Conservation (phyloP, 2,113 vertebrate species). For the Carassius carassius region DNA sequence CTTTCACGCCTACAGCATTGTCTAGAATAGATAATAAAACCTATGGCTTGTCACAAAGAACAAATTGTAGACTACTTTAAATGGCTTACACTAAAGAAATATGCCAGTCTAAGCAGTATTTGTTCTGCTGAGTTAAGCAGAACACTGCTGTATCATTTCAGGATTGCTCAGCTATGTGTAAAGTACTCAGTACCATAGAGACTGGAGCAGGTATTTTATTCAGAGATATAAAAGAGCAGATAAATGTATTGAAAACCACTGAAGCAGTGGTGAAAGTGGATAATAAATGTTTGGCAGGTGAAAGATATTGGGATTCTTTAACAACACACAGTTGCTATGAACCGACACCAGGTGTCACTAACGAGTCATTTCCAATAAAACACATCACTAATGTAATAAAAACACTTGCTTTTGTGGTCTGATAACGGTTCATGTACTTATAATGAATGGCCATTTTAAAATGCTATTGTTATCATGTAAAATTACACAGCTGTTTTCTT, state of each 20-base stretch:
- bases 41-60: conserved; percentile 6
- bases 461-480: neutral
- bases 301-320: neutral
- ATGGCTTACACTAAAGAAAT: conserved; percentile 18
- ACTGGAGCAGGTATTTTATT: conserved; percentile 19
- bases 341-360: neutral
- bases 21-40: conserved; percentile 9
- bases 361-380: neutral
- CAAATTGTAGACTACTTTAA: conserved; percentile 5
- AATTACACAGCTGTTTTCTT: too few relatives aligned
- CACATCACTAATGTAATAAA: neutral
- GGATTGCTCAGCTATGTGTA: conserved; percentile 20
- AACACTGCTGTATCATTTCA: conserved; percentile 22
- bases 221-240: conserved; percentile 1
- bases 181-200: neutral
- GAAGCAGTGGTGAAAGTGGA: neutral
- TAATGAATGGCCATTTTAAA: neutral
- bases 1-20: neutral
- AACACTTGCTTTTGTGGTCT: neutral
- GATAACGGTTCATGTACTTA: neutral
- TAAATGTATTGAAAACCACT: conserved; percentile 8
- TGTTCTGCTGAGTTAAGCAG: conserved; percentile 31
- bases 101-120: conserved; percentile 9
- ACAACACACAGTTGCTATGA: neutral
- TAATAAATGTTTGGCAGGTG: neutral